Conservation (phyloP, 2,113 vertebrate genomes). For the Thunnus thynnus region DNA sequence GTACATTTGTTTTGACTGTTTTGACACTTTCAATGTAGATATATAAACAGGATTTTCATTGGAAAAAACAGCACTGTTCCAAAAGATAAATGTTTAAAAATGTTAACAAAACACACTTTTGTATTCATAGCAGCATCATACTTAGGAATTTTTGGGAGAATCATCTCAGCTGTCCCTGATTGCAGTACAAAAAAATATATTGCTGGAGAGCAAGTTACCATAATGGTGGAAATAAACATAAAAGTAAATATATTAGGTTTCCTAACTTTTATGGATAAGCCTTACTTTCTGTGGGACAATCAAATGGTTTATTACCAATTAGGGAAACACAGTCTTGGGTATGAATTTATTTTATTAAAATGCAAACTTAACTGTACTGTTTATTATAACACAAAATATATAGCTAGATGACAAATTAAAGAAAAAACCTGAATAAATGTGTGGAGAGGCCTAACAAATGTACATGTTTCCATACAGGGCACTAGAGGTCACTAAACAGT, state of each 20-base stretch:
- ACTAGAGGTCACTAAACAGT: neutral
- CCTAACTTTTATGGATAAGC: no score
- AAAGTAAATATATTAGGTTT: neutral
- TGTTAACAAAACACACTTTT: neutral
- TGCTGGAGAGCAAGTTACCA: neutral
- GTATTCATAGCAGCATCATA: neutral
- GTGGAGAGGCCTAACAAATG: neutral
- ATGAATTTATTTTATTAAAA: conserved; percentile 3
- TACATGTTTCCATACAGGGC: neutral
- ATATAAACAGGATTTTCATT: neutral
- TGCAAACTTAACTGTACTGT: neutral
- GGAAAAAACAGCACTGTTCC: neutral
- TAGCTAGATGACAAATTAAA: no score
- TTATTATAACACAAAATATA: no score
- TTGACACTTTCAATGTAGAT: neutral
- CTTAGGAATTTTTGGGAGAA: neutral
- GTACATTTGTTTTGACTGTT: conserved; percentile 6
- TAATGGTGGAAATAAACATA: neutral
- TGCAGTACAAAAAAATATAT: no score
- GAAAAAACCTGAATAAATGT: neutral
- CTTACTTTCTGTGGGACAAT: neutral
- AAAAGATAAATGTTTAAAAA: no score
- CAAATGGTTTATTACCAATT: no score
- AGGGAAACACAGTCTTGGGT: neutral
- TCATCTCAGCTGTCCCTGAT: neutral